A percentile compares a stretch with the other conserved stretches of the same genome.
Evolutionary conservation across 2,113 vertebrate species (phyloP).

Genomic region (Opisthocomus hoazin): DNA sequence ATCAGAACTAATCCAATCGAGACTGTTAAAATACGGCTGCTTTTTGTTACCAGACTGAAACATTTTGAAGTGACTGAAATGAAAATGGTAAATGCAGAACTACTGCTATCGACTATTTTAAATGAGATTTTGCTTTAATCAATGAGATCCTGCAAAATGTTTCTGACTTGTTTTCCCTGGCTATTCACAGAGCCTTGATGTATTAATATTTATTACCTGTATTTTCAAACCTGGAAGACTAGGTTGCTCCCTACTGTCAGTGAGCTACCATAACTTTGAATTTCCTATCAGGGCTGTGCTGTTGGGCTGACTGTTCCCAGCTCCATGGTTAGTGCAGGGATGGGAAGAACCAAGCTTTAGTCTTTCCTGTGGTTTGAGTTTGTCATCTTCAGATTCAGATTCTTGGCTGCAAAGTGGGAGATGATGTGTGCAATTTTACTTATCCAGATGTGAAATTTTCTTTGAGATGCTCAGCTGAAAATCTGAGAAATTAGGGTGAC

Average conservation of each 20-base stretch:
- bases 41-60: neutral
- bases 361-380: neutral
- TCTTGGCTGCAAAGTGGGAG: neutral
- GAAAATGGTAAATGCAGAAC: neutral
- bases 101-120: neutral
- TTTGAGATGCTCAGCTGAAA: neutral
- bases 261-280: neutral
- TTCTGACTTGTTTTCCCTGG: neutral
- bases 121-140: constrained; percentile 11
- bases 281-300: neutral
- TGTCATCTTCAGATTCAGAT: neutral
- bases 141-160: neutral
- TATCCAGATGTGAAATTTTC: neutral
- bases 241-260: neutral
- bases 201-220: neutral
- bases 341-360: neutral
- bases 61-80: neutral
- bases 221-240: neutral
- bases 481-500: neutral
- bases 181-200: neutral
- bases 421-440: neutral
- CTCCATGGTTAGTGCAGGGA: neutral
- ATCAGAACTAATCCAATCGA: neutral
- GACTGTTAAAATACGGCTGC: neutral
- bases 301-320: neutral